Base-by-base conservation (phyloP, 2,888 invertebrate species). In the Leptopterna dolabrata region DNA sequence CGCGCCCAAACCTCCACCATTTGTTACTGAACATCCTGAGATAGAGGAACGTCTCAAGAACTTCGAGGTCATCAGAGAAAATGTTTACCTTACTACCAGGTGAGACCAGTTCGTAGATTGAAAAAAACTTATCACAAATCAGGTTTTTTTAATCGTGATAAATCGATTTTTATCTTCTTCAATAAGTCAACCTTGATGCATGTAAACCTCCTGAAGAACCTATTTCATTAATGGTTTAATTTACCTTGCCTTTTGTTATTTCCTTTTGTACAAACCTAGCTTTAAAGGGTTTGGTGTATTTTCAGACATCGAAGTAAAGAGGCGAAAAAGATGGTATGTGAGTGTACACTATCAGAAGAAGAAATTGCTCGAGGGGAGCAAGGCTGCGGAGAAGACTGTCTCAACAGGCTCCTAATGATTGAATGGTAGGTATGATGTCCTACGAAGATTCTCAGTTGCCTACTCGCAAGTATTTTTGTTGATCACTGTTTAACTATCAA, bases 361-460 rank as follows among this genome's bases (percentile, higher is more conserved):
- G 99, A 99, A 91, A 93, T 96, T 89, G 94, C 94, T 70, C 93
- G 95, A 87, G 97, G 97, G 0, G 96, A 97, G 91, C 92, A 95
- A 88, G 98, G 97, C 13, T 99, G 99, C 92, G 98, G 97, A 0
- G 97, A 98, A 91, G 98, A 98, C 92, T 99, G 99, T 92, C 94
- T 99, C 47, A 99, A 99, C 93, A 95, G 98, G 91, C 94, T 99
- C 91, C 94, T 99, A n/a, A 97, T 98, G 96, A 98, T 99, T 91
- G 99, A 99, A 94, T 99, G 98, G 97, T 97, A 93, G 92, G 92
- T n/a, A n/a, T n/a, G n/a, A n/a, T n/a, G n/a, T n/a, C n/a, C n/a
- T 90, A 88, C 87, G 88, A 86, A 29, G 24, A 78, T n/a, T 30
- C 7, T 78, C 78, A 36, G 41, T 43, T 78, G n/a, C n/a, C n/a